Evolutionary conservation across 37 sponge, comb jelly and placozoan genomes (phyloP), one percentile per base, ranked within the genome.

Genomic region (Corticium candelabrum): DNA sequence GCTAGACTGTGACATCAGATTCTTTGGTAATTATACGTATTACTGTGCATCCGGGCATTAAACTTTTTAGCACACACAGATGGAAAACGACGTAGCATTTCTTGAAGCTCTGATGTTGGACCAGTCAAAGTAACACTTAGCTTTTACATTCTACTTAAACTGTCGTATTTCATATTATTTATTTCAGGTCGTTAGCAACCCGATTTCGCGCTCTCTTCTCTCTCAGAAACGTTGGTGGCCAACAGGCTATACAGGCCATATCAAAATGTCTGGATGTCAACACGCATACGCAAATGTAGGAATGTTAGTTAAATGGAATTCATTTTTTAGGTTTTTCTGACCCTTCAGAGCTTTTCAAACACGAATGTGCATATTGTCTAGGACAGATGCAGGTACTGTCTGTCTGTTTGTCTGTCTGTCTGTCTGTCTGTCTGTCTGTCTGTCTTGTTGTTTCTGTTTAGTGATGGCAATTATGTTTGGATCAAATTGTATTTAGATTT

Each of bases 331-430:
- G 77, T 29, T 76, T 76, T 35, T 68, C 41, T 32, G 79, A 82
- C 40, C 38, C 87, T 1, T 99, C 99, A 0, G 90, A 85, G 0
- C 81, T 99, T 3, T 79, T 99, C 78, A 99, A 99, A 75, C 99
- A 99, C 77, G 99, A 99, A 75, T 88, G 90, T 62, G 99, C 99
- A 30, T 99, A 91, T 40, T 99, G 99, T 75, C 79, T 99, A 40
- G 99, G 99, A 1, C 99, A 99, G 76, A 95, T 95, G 76, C 81
- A 80, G 43, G 84, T 89, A 43, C 7, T 35, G 11, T 73, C 31
- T 43, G 56, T 11, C 11, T 43, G 56, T 43, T 5, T 43, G 56
- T 5, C 11, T 43, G 56, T 43, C 11, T 11, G 56, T 43, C 11
- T 5, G 56, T 43, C 11, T 43, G 56, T 43, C 5, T 43, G 5